These are phyloP conservation scores for Leptoteleia sp. DNA, from an alignment of 1,140 invertebrate species.

Conservation along the genomic window DNA sequence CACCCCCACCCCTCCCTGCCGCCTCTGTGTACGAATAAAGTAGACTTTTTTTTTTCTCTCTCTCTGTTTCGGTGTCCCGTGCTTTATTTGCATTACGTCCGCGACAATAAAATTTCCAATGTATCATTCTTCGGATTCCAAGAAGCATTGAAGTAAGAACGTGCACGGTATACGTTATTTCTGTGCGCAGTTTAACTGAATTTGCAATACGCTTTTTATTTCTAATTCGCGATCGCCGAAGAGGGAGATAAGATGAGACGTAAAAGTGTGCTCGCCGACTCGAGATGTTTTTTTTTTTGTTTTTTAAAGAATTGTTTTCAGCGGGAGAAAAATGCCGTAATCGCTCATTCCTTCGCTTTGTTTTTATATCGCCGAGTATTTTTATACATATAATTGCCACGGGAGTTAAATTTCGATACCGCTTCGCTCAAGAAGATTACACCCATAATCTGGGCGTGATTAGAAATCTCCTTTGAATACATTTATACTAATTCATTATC, in stretches of 20 bases:
- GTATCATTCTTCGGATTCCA: slow-evolving; percentile 28
- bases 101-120: slow-evolving; percentile 23
- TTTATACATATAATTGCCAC: background rate
- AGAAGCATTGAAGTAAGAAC: slow-evolving; percentile 34
- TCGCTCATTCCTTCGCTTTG: slow-evolving; percentile 5
- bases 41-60: no score
- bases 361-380: slow-evolving; percentile 4
- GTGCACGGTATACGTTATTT: slow-evolving; percentile 32
- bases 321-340: background rate
- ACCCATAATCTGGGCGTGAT: slow-evolving; percentile 10
- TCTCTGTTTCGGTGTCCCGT: slow-evolving; percentile 3
- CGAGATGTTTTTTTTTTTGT: background rate
- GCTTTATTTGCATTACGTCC: slow-evolving; percentile 23
- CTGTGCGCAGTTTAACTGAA: slow-evolving; percentile 16
- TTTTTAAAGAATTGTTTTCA: slow-evolving; percentile 4
- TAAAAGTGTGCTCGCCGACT: background rate
- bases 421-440: background rate
- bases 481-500: slow-evolving; percentile 5
- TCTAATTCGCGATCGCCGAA: slow-evolving; percentile 24
- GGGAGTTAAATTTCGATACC: background rate
- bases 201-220: slow-evolving; percentile 34
- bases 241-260: slow-evolving; percentile 1
- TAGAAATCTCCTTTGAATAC: slow-evolving; percentile 9
- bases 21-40: no score
- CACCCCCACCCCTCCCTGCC: no score